phyloP scores from a whole-genome alignment of 2,797 vertebrate species.

The Pseudochirops cupreus region DNA sequence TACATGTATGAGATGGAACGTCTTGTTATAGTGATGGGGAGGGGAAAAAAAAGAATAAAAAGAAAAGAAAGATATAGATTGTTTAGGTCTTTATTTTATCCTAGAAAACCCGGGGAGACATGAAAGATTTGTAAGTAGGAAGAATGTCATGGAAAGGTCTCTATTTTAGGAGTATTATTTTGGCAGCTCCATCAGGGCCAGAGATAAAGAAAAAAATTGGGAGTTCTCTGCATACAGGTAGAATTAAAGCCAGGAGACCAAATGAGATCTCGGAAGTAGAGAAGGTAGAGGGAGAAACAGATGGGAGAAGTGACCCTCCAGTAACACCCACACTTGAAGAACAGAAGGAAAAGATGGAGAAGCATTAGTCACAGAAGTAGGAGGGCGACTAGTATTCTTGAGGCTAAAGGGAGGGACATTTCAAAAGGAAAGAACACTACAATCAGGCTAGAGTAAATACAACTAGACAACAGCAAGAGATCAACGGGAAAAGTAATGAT shows the following conservation, averaged over 20 bases:
- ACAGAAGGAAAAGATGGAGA: constrained; percentile 18
- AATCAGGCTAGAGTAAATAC: constrained; percentile 11
- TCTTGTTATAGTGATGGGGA: not conserved
- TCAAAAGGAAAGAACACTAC: constrained; percentile 5
- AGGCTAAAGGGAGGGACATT: constrained; percentile 37
- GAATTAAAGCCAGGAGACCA: not conserved
- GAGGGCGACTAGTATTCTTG: constrained; percentile 19
- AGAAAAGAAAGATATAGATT: not conserved
- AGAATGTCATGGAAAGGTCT: not conserved
- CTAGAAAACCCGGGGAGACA: not conserved
- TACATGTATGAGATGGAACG: not conserved
- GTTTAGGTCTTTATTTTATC: not conserved
- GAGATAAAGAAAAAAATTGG: not conserved
- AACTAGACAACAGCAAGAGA: not conserved
- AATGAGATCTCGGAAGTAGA: not conserved
- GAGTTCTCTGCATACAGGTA: not conserved
- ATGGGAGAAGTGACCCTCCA: not conserved
- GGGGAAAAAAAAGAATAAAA: not conserved
- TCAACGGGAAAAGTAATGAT: not conserved
- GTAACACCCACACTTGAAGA: constrained; percentile 20
- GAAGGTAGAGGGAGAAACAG: not conserved
- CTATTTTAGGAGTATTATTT: not conserved
- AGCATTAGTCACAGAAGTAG: not conserved
- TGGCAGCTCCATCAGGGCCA: not conserved
- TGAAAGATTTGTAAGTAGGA: not conserved